Conservation (phyloP, 1,140 invertebrate genomes). For the Vanessa tameamea region DNA sequence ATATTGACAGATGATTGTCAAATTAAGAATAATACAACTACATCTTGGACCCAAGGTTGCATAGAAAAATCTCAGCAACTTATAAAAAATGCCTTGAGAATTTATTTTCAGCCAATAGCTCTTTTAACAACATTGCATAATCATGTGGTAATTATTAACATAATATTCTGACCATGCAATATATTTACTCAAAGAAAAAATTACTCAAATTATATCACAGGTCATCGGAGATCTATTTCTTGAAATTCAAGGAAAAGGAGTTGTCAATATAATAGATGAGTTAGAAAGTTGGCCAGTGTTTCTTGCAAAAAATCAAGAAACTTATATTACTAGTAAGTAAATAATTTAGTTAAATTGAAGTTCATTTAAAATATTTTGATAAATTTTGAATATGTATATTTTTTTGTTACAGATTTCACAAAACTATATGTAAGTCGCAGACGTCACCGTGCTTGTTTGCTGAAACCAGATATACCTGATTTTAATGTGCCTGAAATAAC, state of each 20-base stretch:
- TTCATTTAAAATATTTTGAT: background rate
- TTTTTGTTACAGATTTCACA: conserved; percentile 45
- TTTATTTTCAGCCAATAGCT: conserved; percentile 51
- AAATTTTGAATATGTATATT: background rate
- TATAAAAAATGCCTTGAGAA: conserved; percentile 40
- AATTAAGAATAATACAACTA: conserved; percentile 44
- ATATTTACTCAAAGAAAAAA: too few species aligned
- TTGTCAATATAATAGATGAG: conserved; percentile 51
- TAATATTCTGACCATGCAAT: too few species aligned
- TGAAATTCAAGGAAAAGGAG: conserved; percentile 35
- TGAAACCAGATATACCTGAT: conserved; percentile 49
- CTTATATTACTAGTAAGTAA: conserved; percentile 53
- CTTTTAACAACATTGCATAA: conserved; percentile 47
- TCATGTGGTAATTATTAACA: conserved; percentile 48
- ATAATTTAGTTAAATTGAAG: background rate
- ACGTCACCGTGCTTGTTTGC: conserved; percentile 48
- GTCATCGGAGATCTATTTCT: conserved; percentile 56
- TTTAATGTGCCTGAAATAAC: conserved; percentile 41
- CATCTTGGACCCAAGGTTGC: conserved; percentile 49
- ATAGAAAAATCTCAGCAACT: conserved; percentile 45
- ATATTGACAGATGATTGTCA: conserved; percentile 44
- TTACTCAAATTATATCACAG: conserved; percentile 24
- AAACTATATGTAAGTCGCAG: conserved; percentile 46
- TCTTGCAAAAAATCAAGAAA: conserved; percentile 47
- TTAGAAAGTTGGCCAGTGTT: conserved; percentile 57